Evolutionary conservation across 2,888 invertebrate species (phyloP), one percentile per base, ranked within the genome.

Genomic region (Agrochola circellaris): DNA sequence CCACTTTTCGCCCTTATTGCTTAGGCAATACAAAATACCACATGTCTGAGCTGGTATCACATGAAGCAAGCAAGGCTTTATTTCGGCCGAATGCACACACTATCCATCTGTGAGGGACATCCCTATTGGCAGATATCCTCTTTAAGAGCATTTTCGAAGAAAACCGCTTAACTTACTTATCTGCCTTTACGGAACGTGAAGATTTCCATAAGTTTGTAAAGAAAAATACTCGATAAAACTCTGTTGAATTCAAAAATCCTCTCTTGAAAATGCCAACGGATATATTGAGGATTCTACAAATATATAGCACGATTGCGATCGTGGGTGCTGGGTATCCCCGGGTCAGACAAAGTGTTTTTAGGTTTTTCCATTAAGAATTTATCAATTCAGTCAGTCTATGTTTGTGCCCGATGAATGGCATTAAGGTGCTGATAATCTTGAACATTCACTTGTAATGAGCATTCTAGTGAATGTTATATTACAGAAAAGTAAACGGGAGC

Each of bases 231-330:
- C 17, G 17, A 45, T 48, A n/a, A 70, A 51, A 51, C 11, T 7
- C 30, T n/a, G 58, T 79, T 79, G 34, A 77, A 42, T 51, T n/a
- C 0, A 51, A 38, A 69, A 69, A 60, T n/a, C 2, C 38, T n/a
- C 30, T 70, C 20, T 51, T 51, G 5, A 9, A 26, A 45, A 48
- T 23, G 2, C 4, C 26, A 26, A 11, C 20, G 26, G n/a, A 2
- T 20, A 2, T 26, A 26, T 23, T 42, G 0, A 11, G n/a, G 13
- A 9, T 17, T 56, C 2, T 20, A 4, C 23, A 17, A 34, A 20
- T 56, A 23, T 7, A 42, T 17, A 17, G 0, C 6, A 48, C 20
- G 0, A 45, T 56, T 20, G 13, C 6, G 1, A 1, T n/a, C 6
- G 15, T 30, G 13, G 30, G 6, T n/a, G 38, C 17, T 23, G 17